Evolutionary conservation across 1,140 invertebrate species (phyloP), one percentile per base, ranked within the genome.

Genomic region (Araneus ventricosus): DNA sequence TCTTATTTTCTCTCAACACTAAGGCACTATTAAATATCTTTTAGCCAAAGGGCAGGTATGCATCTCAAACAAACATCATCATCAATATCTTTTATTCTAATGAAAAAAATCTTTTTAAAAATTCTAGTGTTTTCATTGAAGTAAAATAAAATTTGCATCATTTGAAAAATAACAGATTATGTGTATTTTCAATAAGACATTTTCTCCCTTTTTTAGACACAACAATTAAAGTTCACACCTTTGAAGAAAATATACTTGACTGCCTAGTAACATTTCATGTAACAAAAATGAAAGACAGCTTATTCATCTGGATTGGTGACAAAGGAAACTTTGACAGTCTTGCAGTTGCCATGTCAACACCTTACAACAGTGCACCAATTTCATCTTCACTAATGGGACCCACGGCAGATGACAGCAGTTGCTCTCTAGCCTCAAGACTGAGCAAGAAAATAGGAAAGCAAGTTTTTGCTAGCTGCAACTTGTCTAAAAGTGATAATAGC

Each of bases 391-490:
- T 94, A 24, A 82, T 93, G 52, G 94, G 94, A 57, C 17, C 82
- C 84, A 27, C 34, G 17, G 70, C 59, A 22, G 92, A 93, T 87
- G 80, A 86, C 6, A 2, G 41, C 14, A 82, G 75, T 59, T 63
- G 20, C 39, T 57, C 59, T 22, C 52, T 93, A 20, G 94, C 94
- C 7, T 22, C 37, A 30, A 86, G 79, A 52, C 70, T 94, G 8
- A 84, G 87, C 67, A 75, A 88, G 20, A 90, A 45, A 30, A 93
- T 37, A 24, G 88, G 84, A 82, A 94, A 93, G 61, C 92, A 93
- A 75, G 92, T 94, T 30, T 94, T 94, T 94, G 88, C 88, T 14
- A 94, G 92, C 70, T 90, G 84, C 24, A 93, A 93, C 93, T 8
- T 94, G 4, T 59, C 92, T 4, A 57, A 37, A n/a, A 39, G 17